Conservation (phyloP, 2,888 invertebrate genomes). For the Cryptophagus acutangulus region DNA sequence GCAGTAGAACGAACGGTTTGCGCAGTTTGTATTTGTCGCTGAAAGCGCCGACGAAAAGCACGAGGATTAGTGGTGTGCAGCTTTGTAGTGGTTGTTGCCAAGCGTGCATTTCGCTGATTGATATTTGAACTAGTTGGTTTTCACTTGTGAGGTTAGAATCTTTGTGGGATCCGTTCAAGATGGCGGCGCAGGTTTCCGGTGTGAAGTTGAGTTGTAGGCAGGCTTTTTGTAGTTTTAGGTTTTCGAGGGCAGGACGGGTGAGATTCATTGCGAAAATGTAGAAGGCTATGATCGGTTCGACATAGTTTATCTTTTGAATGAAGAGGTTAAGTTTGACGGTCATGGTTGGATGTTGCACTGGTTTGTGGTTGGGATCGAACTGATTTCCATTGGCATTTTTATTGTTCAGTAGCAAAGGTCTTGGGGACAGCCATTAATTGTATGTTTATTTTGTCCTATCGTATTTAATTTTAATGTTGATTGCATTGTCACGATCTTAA, state of each 20-base stretch:
- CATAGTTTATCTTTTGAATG: slow-evolving; percentile 39
- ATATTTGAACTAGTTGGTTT: slow-evolving; percentile 47
- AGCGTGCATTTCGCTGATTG: slow-evolving; percentile 48
- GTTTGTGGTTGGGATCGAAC: too few species aligned
- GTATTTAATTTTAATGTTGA: too few species aligned
- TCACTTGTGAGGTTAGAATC: slow-evolving; percentile 44
- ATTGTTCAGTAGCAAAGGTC: too few species aligned
- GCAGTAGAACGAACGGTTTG: slow-evolving; percentile 44
- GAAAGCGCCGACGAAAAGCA: slow-evolving; percentile 43
- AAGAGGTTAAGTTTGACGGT: too few species aligned
- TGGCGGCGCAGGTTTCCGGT: slow-evolving; percentile 50
- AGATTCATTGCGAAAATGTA: slow-evolving; percentile 39
- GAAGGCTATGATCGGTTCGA: slow-evolving; percentile 41
- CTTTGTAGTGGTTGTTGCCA: slow-evolving; percentile 42
- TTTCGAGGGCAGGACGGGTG: slow-evolving; percentile 49
- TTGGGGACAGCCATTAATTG: too few species aligned
- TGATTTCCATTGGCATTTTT: too few species aligned
- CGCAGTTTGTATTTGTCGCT: slow-evolving; percentile 44
- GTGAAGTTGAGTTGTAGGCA: slow-evolving; percentile 52
- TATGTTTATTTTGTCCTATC: too few species aligned
- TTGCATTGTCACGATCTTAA: too few species aligned
- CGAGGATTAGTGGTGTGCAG: slow-evolving; percentile 39
- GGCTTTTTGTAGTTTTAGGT: slow-evolving; percentile 55
- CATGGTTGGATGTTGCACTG: too few species aligned
- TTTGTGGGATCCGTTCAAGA: slow-evolving; percentile 39